A percentile compares a stretch with the other conserved stretches of the same genome.
Conservation (phyloP, 1,140 invertebrate genomes). For the Heliconius hewitsoni region DNA sequence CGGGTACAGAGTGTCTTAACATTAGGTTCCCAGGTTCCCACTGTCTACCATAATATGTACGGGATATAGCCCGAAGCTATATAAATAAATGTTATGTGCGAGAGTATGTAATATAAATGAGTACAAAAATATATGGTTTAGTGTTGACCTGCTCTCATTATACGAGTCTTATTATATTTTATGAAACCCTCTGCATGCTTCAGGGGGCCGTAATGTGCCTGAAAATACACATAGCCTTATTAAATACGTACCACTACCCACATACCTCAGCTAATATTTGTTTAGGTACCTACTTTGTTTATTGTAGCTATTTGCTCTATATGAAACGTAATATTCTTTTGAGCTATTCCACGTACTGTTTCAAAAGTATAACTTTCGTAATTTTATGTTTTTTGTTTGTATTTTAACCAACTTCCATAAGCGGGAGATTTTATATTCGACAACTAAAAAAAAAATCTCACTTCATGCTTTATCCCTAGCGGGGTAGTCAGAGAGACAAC, state of each 20-base stretch:
- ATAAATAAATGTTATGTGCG: background rate
- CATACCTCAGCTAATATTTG: constrained; percentile 54
- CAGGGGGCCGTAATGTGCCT: constrained; percentile 57
- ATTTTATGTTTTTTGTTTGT: no score
- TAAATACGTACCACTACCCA: constrained; percentile 49
- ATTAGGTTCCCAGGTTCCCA: no score
- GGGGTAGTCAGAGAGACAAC: no score
- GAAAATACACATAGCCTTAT: constrained; percentile 64
- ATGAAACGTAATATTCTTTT: constrained; percentile 42
- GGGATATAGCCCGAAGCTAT: background rate
- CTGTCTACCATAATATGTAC: no score
- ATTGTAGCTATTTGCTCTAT: constrained; percentile 42
- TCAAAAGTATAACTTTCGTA: background rate
- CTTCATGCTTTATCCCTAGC: no score
- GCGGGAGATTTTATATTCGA: no score
- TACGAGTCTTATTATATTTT: constrained; percentile 74
- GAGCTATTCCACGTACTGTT: constrained; percentile 4
- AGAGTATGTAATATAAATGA: background rate
- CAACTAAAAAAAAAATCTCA: no score
- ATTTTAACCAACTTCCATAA: no score
- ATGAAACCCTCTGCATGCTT: constrained; percentile 62
- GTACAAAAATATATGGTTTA: constrained; percentile 17
- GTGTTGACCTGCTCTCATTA: constrained; percentile 57
- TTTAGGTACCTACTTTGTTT: constrained; percentile 46
- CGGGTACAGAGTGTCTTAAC: no score